Evolutionary conservation across 2,113 vertebrate species (phyloP), one percentile per base, ranked within the genome.

Genomic region (Bubo blakistoni): DNA sequence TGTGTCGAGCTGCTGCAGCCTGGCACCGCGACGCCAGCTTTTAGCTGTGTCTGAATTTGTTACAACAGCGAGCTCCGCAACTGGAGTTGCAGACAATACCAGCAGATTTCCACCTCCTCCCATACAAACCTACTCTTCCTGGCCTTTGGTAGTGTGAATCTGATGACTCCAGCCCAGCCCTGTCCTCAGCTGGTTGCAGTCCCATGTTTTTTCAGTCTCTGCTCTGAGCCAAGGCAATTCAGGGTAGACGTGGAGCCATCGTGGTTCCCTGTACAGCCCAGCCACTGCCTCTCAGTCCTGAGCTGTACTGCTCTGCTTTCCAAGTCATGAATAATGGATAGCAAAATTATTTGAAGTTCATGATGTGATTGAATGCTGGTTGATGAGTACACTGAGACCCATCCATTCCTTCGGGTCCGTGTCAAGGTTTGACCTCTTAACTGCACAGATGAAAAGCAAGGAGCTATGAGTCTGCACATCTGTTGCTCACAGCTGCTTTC

Each of bases 161-260:
- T 24, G 20, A 52, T 55, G 10, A 49, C 21, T 71, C 49, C 52
- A 87, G 47, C 34, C n/a, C 38, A 67, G n/a, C 32, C 13, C 13
- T 2, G 1, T 46, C 38, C 46, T 62, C n/a, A 62, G 7, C 22
- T 22, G 6, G 6, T 77, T 81, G 11, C 20, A 42, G 59, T 78
- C 70, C 11, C 11, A 2, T 47, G 52, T 2, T n/a, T 77, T 66
- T 54, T 52, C 13, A 3, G 13, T 47, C 51, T 83, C 13, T 66
- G 38, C 44, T 62, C 32, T 71, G 27, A 61, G 58, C 24, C 30
- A 49, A 32, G 52, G 27, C 44, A 47, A 2, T 63, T 89, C 51
- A 51, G 42, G 20, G 27, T 66, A 70, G 49, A 55, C 1, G 0
- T n/a, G 40, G 57, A 85, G 47, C 62, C 22, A 6, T 63, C 0